A percentile compares a stretch with the other conserved stretches of the same genome.
Conservation (phyloP, 2,797 vertebrate genomes). For the Acridotheres tristis region DNA sequence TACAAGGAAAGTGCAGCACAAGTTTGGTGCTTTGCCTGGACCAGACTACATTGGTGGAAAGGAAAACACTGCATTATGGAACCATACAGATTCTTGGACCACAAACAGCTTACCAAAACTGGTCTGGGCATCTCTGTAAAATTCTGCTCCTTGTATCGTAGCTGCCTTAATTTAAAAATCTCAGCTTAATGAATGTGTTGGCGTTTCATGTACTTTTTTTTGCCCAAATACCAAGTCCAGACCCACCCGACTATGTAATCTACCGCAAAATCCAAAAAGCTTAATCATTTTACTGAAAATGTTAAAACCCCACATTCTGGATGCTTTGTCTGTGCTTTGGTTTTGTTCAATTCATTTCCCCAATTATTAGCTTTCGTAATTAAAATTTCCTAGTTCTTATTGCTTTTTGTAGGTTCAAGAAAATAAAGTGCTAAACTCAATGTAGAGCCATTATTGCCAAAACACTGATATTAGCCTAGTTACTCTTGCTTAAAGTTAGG, state of each 20-base stretch:
- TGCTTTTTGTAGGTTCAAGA: background rate
- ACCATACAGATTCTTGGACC: background rate
- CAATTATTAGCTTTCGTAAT: background rate
- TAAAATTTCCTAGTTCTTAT: background rate
- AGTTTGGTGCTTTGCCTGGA: background rate
- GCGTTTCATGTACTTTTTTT: background rate
- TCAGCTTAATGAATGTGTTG: background rate
- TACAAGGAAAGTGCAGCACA: fast-evolving
- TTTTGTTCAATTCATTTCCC: background rate
- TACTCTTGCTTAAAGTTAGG: background rate
- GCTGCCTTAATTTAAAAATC: background rate
- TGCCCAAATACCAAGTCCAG: background rate
- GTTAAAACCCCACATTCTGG: background rate
- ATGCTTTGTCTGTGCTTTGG: background rate
- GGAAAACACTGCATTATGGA: background rate
- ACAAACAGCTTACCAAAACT: background rate
- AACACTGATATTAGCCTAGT: background rate
- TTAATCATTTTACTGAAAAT: background rate
- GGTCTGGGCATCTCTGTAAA: background rate
- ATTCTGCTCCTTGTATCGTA: background rate
- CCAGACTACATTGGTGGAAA: background rate
- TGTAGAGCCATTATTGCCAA: background rate
- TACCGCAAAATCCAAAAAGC: background rate
- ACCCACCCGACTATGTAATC: background rate
- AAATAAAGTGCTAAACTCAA: background rate